A percentile compares a stretch with the other conserved stretches of the same genome.
phyloP scores from a whole-genome alignment of 92 coral and sea anemone genomes.

The Umimayanthus kanabou region DNA sequence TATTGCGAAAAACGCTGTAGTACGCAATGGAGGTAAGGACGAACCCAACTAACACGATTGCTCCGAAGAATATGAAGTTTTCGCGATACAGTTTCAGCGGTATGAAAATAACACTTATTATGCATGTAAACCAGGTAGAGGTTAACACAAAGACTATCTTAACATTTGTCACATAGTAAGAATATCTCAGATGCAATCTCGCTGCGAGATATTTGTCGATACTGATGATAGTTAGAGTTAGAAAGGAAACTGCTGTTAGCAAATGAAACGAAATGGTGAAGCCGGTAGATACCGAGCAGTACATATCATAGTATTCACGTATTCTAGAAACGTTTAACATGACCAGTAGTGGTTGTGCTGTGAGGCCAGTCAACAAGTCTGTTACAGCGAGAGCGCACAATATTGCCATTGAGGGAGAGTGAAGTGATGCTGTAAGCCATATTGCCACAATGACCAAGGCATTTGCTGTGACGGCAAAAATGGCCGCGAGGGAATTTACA shows the following conservation, averaged over 20 bases:
- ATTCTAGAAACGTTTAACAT: slow-evolving; percentile 7
- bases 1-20: background rate
- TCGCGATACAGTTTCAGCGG: background rate
- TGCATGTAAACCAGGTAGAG: background rate
- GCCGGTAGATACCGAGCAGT: background rate
- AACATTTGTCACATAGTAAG: background rate
- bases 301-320: background rate
- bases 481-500: background rate
- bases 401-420: background rate
- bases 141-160: background rate
- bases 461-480: background rate
- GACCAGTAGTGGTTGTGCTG: slow-evolving; percentile 2
- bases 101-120: background rate
- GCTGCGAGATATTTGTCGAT: background rate
- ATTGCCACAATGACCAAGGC: background rate
- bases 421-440: background rate
- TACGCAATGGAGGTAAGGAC: background rate
- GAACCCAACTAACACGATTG: background rate
- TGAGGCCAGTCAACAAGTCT: background rate
- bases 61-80: slow-evolving; percentile 21
- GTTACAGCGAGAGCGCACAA: background rate
- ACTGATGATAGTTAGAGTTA: background rate
- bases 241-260: background rate
- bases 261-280: background rate
- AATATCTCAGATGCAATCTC: background rate